A percentile compares a stretch with the other conserved stretches of the same genome.
Conservation (phyloP, 2,888 invertebrate genomes). For the Lepas anatifera region DNA sequence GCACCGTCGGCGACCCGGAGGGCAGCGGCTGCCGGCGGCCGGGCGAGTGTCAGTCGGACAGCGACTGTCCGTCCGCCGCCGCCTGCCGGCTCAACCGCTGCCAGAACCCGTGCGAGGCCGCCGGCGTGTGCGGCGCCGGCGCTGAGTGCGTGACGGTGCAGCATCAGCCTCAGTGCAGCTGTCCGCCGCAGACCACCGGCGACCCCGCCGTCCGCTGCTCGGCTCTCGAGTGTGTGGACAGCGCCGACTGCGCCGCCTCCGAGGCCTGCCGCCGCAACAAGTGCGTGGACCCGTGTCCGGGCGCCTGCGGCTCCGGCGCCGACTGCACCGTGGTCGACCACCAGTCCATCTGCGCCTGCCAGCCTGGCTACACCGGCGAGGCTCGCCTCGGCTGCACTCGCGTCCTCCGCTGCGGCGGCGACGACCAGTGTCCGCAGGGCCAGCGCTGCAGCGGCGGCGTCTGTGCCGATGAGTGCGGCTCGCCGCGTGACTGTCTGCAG, state of each 20-base stretch:
- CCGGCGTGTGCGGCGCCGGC: constrained; percentile 47
- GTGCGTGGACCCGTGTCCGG: constrained; percentile 70
- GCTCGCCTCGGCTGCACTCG: constrained; percentile 67
- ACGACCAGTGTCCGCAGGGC: constrained; percentile 68
- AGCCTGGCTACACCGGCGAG: constrained; percentile 63
- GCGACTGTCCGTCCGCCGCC: constrained; percentile 29
- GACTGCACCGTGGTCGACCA: constrained; percentile 63
- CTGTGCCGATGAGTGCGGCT: constrained; percentile 65
- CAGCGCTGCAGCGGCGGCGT: constrained; percentile 71
- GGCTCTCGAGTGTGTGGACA: constrained; percentile 62
- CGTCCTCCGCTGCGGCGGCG: constrained; percentile 66
- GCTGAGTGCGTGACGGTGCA: constrained; percentile 58
- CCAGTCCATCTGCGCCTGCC: constrained; percentile 58
- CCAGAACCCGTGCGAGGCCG: constrained; percentile 51
- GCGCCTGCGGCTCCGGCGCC: constrained; percentile 63
- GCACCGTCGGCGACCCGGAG: constrained; percentile 55
- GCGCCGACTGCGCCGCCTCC: constrained; percentile 52
- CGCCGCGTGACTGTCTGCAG: constrained; percentile 67
- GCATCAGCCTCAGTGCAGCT: constrained; percentile 57
- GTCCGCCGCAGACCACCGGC: constrained; percentile 37
- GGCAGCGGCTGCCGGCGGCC: constrained; percentile 63
- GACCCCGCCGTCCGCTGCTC: constrained; percentile 45
- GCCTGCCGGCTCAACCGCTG: constrained; percentile 60
- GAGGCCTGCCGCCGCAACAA: constrained; percentile 65
- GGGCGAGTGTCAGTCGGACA: constrained; percentile 44